Base-by-base conservation (phyloP, 1,140 invertebrate genomes). In the Galendromus occidentalis region DNA sequence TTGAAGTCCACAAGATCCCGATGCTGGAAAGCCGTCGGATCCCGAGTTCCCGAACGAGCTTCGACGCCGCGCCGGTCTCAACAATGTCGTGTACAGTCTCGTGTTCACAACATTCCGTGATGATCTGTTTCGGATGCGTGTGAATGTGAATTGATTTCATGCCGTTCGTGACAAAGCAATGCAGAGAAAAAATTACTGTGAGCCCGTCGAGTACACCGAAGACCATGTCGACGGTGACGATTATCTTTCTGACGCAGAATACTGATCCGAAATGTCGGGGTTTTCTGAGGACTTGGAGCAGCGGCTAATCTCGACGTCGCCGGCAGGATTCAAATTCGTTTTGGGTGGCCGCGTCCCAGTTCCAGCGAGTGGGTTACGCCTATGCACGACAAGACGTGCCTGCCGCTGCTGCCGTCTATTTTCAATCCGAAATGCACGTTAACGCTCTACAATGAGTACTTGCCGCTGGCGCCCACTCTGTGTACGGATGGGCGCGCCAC, bases 321-420 rank as follows among this genome's bases (percentile, higher is more conserved):
- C 66, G 17, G 30, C 66, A 33, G 22, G 47, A 25, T 65, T 65
- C 44, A 67, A 67, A 65, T 67, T 64, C 64, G 67, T 65, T 45
- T 45, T 67, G 14, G 66, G 64, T 28, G 47, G 28, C 65, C 33
- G 33, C 33, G 33, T 39, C 33, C 33, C 33, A 39, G 33, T 41
- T 66, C 65, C n/a, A 44, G 25, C 22, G 28, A 44, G 65, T 30
- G 28, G 33, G 59, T 30, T 12, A 44, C 59, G 20, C 33, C 42
- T 42, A 17, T 51, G 28, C 44, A 29, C 29, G 29, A 30, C 44
- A 65, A 65, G 18, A 29, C 64, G 63, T n/a, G 63, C 63, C 12
- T 29, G 28, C 44, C 65, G n/a, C 17, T 29, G 42, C 17, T n/a
- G 66, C 22, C 64, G 29, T 22, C 63, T 14, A 22, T n/a, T 7